Conservation (phyloP, 2,797 vertebrate genomes). For the Lycodopsis pacificus region DNA sequence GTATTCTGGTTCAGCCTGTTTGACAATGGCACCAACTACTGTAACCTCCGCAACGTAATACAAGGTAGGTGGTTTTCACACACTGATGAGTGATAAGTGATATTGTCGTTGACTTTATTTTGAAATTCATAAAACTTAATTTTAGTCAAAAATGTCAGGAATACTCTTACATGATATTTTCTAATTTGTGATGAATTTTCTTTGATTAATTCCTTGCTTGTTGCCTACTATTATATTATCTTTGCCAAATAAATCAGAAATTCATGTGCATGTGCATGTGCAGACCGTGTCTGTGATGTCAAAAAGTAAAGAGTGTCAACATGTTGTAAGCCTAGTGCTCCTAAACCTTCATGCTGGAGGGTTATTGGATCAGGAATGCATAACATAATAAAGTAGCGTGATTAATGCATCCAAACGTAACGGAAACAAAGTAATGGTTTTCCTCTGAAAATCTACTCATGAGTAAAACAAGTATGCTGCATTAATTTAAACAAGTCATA, state of each 20-base stretch:
- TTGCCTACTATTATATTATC: no score
- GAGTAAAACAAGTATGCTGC: neutral
- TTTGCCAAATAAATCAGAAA: no score
- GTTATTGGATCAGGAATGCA: neutral
- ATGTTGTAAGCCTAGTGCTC: no score
- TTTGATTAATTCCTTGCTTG: no score
- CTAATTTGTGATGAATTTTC: no score
- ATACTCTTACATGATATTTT: no score
- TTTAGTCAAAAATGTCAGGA: neutral
- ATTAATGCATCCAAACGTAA: neutral
- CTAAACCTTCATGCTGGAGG: no score
- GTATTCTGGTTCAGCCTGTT: slow-evolving; percentile 66
- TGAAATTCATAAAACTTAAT: neutral
- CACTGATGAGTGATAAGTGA: no score
- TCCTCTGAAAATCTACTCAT: neutral
- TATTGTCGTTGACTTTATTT: neutral
- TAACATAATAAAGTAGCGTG: neutral
- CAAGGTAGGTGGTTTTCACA: slow-evolving; percentile 42
- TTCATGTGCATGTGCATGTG: no score
- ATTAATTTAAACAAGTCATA: no score
- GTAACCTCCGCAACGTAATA: slow-evolving; percentile 74
- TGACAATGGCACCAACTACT: slow-evolving; percentile 79
- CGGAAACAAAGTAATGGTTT: neutral
- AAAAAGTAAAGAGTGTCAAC: no score
- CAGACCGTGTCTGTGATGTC: no score